These are phyloP conservation scores for Macropodus opercularis DNA, from an alignment of 2,797 vertebrate genomes.

Conservation along the genomic window DNA sequence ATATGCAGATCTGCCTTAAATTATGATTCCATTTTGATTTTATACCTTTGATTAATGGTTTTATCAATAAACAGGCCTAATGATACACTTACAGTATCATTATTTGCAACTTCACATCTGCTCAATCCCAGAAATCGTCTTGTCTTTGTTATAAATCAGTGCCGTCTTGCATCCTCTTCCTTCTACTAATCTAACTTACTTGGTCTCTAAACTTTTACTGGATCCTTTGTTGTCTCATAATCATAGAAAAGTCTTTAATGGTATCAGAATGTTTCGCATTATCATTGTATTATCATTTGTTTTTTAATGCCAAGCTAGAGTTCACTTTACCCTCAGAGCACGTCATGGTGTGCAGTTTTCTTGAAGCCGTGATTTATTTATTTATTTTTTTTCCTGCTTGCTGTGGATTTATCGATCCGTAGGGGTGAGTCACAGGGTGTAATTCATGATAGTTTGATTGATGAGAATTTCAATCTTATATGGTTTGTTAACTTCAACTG, in stretches of 20 bases:
- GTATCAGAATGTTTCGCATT: slow-evolving; percentile 61
- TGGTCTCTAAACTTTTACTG: slow-evolving; percentile 17
- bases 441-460: slow-evolving; percentile 85
- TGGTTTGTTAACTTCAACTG: slow-evolving; percentile 82
- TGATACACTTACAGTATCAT: slow-evolving; percentile 37
- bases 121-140: slow-evolving; percentile 41
- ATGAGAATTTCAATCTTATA: slow-evolving; percentile 84
- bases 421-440: slow-evolving; percentile 82
- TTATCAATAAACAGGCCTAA: slow-evolving; percentile 54
- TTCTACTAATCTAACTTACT: slow-evolving; percentile 21
- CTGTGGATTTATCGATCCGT: slow-evolving; percentile 83
- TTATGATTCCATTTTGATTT: slow-evolving; percentile 52
- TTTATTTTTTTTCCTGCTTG: slow-evolving; percentile 60
- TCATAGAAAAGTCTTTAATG: slow-evolving; percentile 57
- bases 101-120: slow-evolving; percentile 55
- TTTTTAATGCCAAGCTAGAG: slow-evolving; percentile 64
- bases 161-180: slow-evolving; percentile 11
- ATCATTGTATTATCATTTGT: slow-evolving; percentile 72
- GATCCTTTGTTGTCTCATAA: slow-evolving; percentile 20
- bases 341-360: slow-evolving; percentile 74
- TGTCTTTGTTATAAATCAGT: slow-evolving; percentile 33
- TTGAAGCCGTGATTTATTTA: slow-evolving; percentile 69
- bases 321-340: slow-evolving; percentile 74
- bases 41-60: slow-evolving; percentile 40
- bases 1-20: slow-evolving; percentile 60